Conservation (phyloP, 2,888 invertebrate species). For the Lepas anatifera region DNA sequence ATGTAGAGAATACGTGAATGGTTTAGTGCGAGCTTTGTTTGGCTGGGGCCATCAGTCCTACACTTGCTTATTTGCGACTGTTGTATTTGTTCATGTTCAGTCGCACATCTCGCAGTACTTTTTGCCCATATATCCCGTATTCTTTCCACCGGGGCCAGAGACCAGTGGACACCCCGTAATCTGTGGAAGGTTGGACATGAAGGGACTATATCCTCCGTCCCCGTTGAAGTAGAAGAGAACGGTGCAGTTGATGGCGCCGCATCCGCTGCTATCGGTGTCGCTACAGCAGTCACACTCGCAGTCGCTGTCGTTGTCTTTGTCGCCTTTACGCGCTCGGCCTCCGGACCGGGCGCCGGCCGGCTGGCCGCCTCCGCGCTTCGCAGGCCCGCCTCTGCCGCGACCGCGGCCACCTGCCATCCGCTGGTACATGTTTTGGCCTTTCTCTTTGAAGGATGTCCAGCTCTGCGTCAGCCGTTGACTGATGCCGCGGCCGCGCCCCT, state of each 20-base stretch:
- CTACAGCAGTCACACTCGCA: background rate
- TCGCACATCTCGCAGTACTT: background rate
- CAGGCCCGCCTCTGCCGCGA: background rate
- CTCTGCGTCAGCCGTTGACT: background rate
- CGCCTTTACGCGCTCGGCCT: background rate
- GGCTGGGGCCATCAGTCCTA: no score
- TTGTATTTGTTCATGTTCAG: background rate
- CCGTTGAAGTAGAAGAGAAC: slow-evolving; percentile 2
- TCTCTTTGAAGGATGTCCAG: background rate
- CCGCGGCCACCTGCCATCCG: background rate
- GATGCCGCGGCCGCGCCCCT: background rate
- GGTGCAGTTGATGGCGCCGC: background rate
- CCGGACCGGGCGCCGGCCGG: background rate
- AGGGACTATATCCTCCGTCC: background rate
- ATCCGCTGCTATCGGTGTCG: background rate
- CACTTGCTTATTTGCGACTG: no score
- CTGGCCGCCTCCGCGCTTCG: background rate
- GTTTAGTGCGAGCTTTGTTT: no score
- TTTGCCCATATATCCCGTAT: background rate
- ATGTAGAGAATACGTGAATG: no score
- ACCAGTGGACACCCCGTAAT: background rate
- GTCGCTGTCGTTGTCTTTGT: background rate
- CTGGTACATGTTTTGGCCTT: background rate
- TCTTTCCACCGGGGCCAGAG: background rate
- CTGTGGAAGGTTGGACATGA: background rate